A percentile compares a stretch with the other conserved stretches of the same genome.
Evolutionary conservation across 2,797 vertebrate genomes (phyloP).

Genomic region (Sebastes trivittatus): DNA sequence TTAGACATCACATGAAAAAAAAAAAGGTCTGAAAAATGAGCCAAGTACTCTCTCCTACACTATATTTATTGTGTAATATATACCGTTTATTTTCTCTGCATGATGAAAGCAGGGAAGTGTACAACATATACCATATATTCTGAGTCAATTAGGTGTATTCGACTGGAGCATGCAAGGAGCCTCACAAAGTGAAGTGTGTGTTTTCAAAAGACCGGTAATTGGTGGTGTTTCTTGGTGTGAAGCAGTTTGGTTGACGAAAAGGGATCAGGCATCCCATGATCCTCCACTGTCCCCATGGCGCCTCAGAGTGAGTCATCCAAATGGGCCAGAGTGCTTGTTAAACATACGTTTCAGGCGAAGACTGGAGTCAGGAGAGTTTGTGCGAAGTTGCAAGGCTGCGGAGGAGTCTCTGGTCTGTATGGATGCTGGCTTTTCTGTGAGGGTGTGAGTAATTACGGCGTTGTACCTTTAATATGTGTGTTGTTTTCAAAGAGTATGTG

Average conservation of each 20-base stretch:
- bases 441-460: neutral
- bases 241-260: neutral
- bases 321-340: constrained; percentile 42
- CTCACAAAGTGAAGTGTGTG: neutral
- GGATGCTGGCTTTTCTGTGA: constrained; percentile 22
- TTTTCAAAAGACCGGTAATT: neutral
- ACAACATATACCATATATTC: neutral
- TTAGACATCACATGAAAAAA: neutral
- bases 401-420: constrained; percentile 18
- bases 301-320: constrained; percentile 23
- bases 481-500: neutral
- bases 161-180: neutral
- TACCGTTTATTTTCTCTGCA: neutral
- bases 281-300: neutral
- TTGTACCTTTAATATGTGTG: neutral
- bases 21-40: neutral
- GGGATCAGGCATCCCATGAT: constrained; percentile 13
- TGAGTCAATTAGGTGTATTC: neutral
- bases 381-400: constrained; percentile 1
- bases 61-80: neutral
- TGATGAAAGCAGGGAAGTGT: neutral
- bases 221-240: neutral
- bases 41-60: neutral
- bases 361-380: constrained; percentile 33
- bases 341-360: constrained; percentile 48